Base-by-base conservation (phyloP, 2,797 vertebrate species). In the Carapus acus region DNA sequence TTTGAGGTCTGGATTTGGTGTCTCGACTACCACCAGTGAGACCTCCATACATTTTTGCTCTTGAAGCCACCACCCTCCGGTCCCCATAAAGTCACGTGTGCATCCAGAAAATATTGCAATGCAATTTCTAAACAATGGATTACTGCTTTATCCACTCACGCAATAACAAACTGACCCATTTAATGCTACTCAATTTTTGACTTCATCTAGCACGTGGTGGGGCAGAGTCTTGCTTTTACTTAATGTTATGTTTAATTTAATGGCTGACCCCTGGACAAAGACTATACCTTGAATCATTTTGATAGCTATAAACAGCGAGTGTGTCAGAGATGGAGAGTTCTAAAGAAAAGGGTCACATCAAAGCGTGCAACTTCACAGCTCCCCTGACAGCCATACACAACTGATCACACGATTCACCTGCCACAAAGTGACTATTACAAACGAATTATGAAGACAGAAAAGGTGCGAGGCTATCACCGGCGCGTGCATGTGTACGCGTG, bases 401-500 rank as follows among this genome's bases (percentile, higher is more conserved):
- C 63, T 48, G 49, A 65, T 9, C 22, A 37, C 42, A 43, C 57
- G 57, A 63, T 76, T 52, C 33, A 55, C 33, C 42, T 69, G 44
- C 48, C 55, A 67, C 42, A 42, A 75, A 56, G 73, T 43, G 66
- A 78, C 54, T 54, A 50, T 60, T 39, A 54, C 55, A 37, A 38
- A 24, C 16, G 58, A 65, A 77, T 77, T 78, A 81, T 67, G 68
- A 82, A 71, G 62, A 49, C 73, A 65, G 64, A 62, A 71, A 74
- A 69, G 46, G 55, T 67, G 37, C 48, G 41, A 20, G 49, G 55
- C 44, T 71, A 62, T 74, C 72, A 65, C 56, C 36, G 23, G 38
- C 41, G 27, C 15, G 59, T 62, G 63, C 45, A 7, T 6, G 44
- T 53, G 54, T 45, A 46, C 67, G 71, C 51, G 70, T 81, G 73